These are phyloP conservation scores for Eilema griseolum DNA, from an alignment of 2,888 invertebrate species.

Conservation along the genomic window DNA sequence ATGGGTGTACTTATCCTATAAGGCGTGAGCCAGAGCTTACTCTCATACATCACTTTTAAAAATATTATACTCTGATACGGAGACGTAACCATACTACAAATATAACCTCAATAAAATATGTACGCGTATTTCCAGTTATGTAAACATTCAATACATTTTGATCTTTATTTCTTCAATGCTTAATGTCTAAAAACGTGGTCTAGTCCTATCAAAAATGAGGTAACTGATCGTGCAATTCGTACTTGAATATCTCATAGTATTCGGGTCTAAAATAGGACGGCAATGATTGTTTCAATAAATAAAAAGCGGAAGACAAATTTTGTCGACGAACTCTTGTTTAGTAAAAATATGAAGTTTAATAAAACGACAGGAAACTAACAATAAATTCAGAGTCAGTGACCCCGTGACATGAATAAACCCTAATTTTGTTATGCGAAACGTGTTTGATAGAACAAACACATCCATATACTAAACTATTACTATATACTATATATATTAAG, in stretches of 20 bases:
- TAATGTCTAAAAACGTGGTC: constrained; percentile 13
- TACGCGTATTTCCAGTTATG: constrained; percentile 14
- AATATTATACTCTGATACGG: constrained; percentile 10
- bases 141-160: constrained; percentile 20
- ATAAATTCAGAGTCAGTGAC: constrained; percentile 81
- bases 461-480: no score
- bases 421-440: constrained; percentile 71
- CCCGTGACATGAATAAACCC: constrained; percentile 75
- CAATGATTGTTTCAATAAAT: constrained; percentile 44
- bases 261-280: constrained; percentile 40
- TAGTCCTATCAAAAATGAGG: constrained; percentile 29
- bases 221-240: constrained; percentile 35
- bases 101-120: constrained; percentile 32
- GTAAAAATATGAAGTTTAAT: constrained; percentile 72
- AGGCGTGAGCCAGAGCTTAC: constrained; percentile 19
- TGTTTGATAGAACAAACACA: constrained; percentile 48
- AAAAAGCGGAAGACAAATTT: constrained; percentile 62
- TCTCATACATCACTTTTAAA: constrained; percentile 33
- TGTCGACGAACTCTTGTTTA: constrained; percentile 57
- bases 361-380: constrained; percentile 77
- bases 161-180: constrained; percentile 12
- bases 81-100: constrained; percentile 22
- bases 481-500: constrained; percentile 20
- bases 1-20: constrained; percentile 28
- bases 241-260: constrained; percentile 26